phyloP scores from a whole-genome alignment of 2,888 invertebrate genomes.

The Oxystoma pomonae region DNA sequence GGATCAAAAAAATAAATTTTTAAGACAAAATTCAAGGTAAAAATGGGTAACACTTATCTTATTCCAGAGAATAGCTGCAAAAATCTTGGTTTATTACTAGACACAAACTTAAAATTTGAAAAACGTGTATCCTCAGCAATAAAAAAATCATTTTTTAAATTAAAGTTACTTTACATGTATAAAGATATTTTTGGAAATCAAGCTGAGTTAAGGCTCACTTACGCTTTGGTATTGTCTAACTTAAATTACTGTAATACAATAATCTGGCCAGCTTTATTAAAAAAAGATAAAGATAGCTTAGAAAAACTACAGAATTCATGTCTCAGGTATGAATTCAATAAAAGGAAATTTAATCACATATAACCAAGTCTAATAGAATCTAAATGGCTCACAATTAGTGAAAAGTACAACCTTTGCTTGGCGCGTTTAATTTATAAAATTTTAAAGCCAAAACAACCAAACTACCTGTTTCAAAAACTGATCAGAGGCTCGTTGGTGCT shows the following conservation, averaged over 20 bases:
- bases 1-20: not conserved
- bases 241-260: not conserved
- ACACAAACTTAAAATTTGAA: no score
- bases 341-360: slow-evolving; percentile 6
- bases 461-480: not conserved
- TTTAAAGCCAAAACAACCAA: not conserved
- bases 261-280: not conserved
- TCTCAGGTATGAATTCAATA: slow-evolving; percentile 4
- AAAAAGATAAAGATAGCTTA: not conserved
- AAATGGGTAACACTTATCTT: not conserved
- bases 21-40: not conserved
- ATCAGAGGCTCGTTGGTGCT: not conserved
- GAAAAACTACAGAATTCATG: slow-evolving; percentile 6
- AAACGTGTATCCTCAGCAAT: not conserved
- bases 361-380: not conserved
- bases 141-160: slow-evolving; percentile 6
- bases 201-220: not conserved
- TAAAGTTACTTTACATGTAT: slow-evolving; percentile 2
- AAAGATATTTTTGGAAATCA: not conserved
- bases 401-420: not conserved
- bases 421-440: not conserved
- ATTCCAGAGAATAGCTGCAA: not conserved
- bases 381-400: not conserved
- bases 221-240: not conserved
- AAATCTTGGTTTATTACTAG: not conserved